phyloP scores from a whole-genome alignment of 2,113 vertebrate species.

The Bos indicus region DNA sequence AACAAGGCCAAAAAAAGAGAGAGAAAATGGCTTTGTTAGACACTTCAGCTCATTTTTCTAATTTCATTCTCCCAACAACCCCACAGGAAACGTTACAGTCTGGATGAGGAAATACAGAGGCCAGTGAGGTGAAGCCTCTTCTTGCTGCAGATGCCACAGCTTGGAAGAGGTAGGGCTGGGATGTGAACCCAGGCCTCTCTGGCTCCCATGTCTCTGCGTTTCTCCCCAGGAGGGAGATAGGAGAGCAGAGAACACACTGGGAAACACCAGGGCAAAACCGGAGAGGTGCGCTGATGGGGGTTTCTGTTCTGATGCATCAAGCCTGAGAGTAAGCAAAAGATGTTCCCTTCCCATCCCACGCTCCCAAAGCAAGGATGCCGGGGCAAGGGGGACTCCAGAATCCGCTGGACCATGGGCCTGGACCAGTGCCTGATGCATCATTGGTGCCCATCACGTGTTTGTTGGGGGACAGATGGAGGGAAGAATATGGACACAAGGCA shows the following conservation, averaged over 20 bases:
- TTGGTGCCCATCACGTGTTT: neutral
- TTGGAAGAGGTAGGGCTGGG: neutral
- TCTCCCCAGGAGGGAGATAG: neutral
- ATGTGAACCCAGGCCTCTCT: neutral
- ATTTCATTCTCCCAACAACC: neutral
- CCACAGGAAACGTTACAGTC: rapidly evolving
- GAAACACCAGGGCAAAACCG: neutral
- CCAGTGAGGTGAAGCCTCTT: neutral
- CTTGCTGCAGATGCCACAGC: neutral
- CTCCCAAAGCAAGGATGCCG: neutral
- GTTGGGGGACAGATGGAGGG: neutral
- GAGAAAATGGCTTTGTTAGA: neutral
- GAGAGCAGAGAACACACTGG: neutral
- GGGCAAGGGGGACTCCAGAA: rapidly evolving
- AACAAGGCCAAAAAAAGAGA: neutral
- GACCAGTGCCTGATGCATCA: neutral
- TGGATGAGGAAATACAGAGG: neutral
- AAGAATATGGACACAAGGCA: neutral
- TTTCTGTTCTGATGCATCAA: rapidly evolving
- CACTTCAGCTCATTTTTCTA: neutral
- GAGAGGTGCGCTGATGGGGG: neutral
- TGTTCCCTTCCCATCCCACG: too few species aligned
- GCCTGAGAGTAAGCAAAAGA: neutral
- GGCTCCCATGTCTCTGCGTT: neutral
- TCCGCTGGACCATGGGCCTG: too few species aligned